Evolutionary conservation across 2,797 vertebrate species (phyloP).

Genomic region (Avahi laniger): DNA sequence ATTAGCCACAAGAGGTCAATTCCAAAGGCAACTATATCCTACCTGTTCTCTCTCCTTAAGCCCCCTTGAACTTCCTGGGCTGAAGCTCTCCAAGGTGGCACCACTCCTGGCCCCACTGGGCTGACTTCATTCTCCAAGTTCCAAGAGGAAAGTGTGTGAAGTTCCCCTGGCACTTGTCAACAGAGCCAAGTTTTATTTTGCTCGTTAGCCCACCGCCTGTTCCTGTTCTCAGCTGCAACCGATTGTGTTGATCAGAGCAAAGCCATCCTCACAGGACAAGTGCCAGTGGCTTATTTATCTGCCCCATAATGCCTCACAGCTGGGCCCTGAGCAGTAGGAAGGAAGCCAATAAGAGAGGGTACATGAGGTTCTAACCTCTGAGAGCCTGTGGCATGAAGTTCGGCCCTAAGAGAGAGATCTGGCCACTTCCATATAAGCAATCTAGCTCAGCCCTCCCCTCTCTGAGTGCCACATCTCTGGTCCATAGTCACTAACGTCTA

Average conservation of each 20-base stretch:
- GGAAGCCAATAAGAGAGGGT: neutral
- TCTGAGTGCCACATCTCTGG: neutral
- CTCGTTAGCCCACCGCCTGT: neutral
- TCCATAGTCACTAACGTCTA: neutral
- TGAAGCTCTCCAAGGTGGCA: slow-evolving; percentile 71
- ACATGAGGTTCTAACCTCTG: slow-evolving; percentile 18
- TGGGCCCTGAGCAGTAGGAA: slow-evolving; percentile 9
- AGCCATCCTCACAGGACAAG: slow-evolving; percentile 12
- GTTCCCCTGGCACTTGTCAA: slow-evolving; percentile 45
- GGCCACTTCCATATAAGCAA: neutral
- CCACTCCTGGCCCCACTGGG: neutral
- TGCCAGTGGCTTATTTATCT: slow-evolving; percentile 51
- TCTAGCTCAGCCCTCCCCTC: neutral
- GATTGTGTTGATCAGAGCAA: slow-evolving; percentile 51
- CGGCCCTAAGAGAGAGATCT: neutral
- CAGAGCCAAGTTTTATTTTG: slow-evolving; percentile 34
- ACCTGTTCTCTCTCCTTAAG: neutral
- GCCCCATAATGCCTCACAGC: slow-evolving; percentile 26
- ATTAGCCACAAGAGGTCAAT: slow-evolving; percentile 71
- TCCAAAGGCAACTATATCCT: slow-evolving; percentile 16
- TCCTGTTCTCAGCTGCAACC: slow-evolving; percentile 40
- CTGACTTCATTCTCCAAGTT: slow-evolving; percentile 29
- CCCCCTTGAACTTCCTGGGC: neutral
- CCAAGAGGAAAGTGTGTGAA: neutral
- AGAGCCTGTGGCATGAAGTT: slow-evolving; percentile 23